Percentiles rank a stretch among this genome's conserved stretches.
phyloP scores from a whole-genome alignment of 2,113 vertebrate genomes.

The Rhineura floridana region DNA sequence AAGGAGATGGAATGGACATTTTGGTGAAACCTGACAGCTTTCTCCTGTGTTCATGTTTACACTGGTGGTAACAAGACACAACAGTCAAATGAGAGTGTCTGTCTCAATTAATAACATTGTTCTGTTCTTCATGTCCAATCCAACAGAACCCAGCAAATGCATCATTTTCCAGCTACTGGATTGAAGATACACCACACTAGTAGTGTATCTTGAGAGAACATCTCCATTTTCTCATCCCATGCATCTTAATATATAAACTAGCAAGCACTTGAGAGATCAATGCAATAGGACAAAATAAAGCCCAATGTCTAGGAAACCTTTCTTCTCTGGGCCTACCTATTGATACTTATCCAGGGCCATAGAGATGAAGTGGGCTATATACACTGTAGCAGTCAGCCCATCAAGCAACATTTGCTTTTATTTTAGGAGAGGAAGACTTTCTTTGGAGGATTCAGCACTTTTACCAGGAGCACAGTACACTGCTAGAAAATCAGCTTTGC shows the following conservation, averaged over 20 bases:
- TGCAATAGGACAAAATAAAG: constrained; percentile 14
- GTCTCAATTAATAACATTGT: neutral
- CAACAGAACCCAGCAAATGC: fast-evolving
- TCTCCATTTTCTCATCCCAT: neutral
- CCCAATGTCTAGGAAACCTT: fast-evolving
- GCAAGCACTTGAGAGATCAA: neutral
- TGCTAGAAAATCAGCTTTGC: constrained; percentile 32
- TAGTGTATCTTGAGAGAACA: neutral
- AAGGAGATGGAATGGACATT: neutral
- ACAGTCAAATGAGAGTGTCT: neutral
- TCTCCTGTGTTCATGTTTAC: constrained; percentile 26
- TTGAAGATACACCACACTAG: neutral
- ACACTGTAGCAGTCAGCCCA: no score
- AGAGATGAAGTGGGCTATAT: neutral
- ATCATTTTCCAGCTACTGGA: neutral
- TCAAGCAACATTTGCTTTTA: constrained; percentile 9
- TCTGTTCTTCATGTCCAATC: neutral
- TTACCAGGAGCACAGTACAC: fast-evolving
- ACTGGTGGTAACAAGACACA: constrained; percentile 15
- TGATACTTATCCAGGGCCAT: neutral
- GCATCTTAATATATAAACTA: neutral
- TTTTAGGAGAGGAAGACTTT: constrained; percentile 38
- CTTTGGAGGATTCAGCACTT: fast-evolving
- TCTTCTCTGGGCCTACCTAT: fast-evolving
- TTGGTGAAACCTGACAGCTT: constrained; percentile 18